Evolutionary conservation across 2,113 vertebrate genomes (phyloP).

Genomic region (Chaetodon trifascialis): DNA sequence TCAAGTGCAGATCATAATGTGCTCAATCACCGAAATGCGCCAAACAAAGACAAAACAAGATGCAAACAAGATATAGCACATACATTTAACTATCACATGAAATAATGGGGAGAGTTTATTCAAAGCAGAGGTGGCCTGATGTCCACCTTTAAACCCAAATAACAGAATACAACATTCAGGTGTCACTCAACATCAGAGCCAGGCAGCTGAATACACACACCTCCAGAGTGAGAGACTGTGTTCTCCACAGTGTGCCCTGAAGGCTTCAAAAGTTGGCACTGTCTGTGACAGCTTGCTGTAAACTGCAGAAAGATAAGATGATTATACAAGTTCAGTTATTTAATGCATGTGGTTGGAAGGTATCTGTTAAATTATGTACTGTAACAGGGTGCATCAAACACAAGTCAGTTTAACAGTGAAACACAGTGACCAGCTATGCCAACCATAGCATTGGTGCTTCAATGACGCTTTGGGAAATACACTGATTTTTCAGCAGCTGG

Average conservation of each 20-base stretch:
- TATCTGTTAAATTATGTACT: too few relatives aligned
- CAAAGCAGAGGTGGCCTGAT: background rate
- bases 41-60: background rate
- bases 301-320: background rate
- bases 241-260: background rate
- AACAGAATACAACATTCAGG: background rate
- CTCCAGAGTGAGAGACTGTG: background rate
- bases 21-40: too few relatives aligned
- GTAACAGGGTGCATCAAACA: too few relatives aligned
- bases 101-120: background rate
- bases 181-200: constrained; percentile 1
- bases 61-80: background rate
- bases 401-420: too few relatives aligned
- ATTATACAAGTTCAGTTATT: background rate
- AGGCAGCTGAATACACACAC: background rate
- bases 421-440: too few relatives aligned
- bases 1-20: background rate
- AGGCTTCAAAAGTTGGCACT: background rate
- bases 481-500: too few relatives aligned
- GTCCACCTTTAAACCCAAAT: constrained; percentile 1
- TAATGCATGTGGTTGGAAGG: background rate
- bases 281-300: background rate
- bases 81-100: background rate
- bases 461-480: too few relatives aligned
- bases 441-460: too few relatives aligned